phyloP scores from a whole-genome alignment of 92 coral and sea anemone genomes.

The Metridium senile region DNA sequence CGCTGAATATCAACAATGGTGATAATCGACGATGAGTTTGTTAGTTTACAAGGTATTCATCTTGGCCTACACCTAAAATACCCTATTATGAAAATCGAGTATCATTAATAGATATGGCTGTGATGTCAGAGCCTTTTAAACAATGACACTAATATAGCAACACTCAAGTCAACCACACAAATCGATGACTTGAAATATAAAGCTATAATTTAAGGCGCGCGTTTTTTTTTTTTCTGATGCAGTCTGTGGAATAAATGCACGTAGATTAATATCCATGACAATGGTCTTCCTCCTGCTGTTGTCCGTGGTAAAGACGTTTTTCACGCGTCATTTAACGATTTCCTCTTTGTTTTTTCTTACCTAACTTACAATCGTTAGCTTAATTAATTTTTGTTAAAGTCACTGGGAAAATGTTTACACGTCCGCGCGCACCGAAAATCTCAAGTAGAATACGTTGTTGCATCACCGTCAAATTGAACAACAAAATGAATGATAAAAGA shows the following conservation, averaged over 20 bases:
- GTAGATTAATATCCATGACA: background rate
- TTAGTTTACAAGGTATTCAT: no score
- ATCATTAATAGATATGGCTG: conserved; percentile 6
- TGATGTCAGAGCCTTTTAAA: conserved; percentile 5
- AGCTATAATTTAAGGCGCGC: no score
- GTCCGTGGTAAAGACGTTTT: background rate
- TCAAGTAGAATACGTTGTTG: no score
- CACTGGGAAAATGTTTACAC: background rate
- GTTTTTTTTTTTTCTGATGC: background rate
- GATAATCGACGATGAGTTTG: no score
- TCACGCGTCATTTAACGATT: background rate
- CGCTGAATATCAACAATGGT: background rate
- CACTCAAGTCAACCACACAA: background rate
- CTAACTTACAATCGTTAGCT: background rate
- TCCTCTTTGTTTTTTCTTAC: background rate
- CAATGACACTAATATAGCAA: background rate
- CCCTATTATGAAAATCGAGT: conserved; percentile 8
- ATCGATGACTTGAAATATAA: no score
- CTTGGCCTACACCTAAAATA: no score
- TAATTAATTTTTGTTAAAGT: no score
- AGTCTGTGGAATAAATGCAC: background rate
- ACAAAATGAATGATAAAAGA: background rate
- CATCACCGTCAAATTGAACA: background rate
- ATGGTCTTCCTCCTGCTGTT: background rate
- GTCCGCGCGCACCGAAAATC: background rate